Percentiles rank a stretch among this genome's conserved stretches.
Evolutionary conservation across 2,113 vertebrate species (phyloP).

Genomic region (Sardina pilchardus): DNA sequence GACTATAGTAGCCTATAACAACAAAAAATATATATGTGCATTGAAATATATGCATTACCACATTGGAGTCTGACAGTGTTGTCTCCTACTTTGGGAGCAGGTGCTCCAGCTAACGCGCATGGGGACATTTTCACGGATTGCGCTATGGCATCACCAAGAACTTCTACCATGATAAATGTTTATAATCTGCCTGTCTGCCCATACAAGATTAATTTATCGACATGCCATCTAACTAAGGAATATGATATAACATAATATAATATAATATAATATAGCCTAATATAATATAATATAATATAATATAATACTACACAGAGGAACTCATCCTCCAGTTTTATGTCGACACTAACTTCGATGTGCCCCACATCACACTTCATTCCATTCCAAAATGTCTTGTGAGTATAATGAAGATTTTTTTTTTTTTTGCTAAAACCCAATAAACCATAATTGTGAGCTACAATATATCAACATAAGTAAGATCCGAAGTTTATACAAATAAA

Average conservation of each 20-base stretch:
- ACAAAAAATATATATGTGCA: neutral
- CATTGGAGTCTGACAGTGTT: neutral
- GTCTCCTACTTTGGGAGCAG: neutral
- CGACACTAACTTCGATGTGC: neutral
- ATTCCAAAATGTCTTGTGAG: neutral
- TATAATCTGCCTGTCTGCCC: neutral
- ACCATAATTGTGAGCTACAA: no score
- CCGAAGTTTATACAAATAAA: neutral
- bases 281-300: neutral
- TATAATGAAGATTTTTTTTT: no score
- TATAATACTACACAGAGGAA: no score
- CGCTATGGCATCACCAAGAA: neutral
- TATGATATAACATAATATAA: neutral
- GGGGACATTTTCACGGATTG: neutral
- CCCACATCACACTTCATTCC: neutral
- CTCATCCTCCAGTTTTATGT: neutral
- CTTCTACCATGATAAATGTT: neutral
- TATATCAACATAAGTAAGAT: neutral
- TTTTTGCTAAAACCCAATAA: no score
- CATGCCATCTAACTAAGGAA: neutral
- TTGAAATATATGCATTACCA: neutral
- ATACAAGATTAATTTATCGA: neutral
- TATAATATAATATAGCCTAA: neutral
- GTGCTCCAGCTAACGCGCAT: neutral
- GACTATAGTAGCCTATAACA: no score